A percentile compares a stretch with the other conserved stretches of the same genome.
Evolutionary conservation across 2,888 invertebrate species (phyloP).

Genomic region (Ellobium chinense): DNA sequence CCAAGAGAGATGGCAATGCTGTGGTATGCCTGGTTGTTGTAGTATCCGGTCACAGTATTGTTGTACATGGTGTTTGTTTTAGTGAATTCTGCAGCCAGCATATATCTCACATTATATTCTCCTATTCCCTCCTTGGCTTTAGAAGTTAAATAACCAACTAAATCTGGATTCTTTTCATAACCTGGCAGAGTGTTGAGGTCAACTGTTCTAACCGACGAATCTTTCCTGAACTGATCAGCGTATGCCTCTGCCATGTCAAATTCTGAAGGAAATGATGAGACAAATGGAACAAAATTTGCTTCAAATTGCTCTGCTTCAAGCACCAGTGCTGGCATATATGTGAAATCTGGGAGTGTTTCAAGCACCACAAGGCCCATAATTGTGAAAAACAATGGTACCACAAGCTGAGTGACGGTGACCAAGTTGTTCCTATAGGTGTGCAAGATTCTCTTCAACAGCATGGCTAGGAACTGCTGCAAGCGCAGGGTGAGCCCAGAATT

Average conservation of each 20-base stretch:
- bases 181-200: not conserved
- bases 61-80: slow-evolving; percentile 18
- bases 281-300: slow-evolving; percentile 56
- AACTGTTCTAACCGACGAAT: not conserved
- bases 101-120: slow-evolving; percentile 75
- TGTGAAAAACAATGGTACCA: slow-evolving; percentile 85
- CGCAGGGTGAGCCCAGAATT: slow-evolving; percentile 57
- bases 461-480: slow-evolving; percentile 84
- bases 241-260: not conserved
- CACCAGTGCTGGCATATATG: slow-evolving; percentile 82
- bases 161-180: not conserved
- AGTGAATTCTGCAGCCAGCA: slow-evolving; percentile 73
- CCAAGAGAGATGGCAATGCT: slow-evolving; percentile 85
- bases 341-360: slow-evolving; percentile 79
- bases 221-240: not conserved
- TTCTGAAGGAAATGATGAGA: not conserved
- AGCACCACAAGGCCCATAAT: slow-evolving; percentile 74
- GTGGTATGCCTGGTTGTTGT: slow-evolving; percentile 90
- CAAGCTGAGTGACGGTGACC: slow-evolving; percentile 80
- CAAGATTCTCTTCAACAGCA: slow-evolving; percentile 84
- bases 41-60: slow-evolving; percentile 83
- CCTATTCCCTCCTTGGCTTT: slow-evolving; percentile 73
- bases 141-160: slow-evolving; percentile 48
- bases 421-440: slow-evolving; percentile 85
- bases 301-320: slow-evolving; percentile 80